Percentiles rank a stretch among this genome's conserved stretches.
Conservation (phyloP, 1,140 invertebrate genomes). For the Hypothenemus hampei region DNA sequence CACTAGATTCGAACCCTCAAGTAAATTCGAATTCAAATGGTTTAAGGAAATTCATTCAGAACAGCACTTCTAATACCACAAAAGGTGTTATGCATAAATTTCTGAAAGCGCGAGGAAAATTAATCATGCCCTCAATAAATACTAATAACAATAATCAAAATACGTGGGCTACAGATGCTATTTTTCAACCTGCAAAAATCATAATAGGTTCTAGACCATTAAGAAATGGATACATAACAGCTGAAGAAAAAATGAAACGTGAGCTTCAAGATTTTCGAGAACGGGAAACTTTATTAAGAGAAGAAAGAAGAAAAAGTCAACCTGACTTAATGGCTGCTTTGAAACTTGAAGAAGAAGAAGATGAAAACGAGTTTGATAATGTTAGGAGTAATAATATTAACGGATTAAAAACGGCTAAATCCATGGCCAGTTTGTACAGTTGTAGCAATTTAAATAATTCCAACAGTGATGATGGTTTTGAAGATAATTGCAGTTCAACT, state of each 20-base stretch:
- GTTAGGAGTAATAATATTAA: not conserved
- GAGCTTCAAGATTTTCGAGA: conserved; percentile 40
- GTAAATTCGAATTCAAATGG: conserved; percentile 15
- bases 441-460: too few relatives aligned
- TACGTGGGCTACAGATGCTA: conserved; percentile 23
- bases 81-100: conserved; percentile 46
- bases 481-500: conserved; percentile 29
- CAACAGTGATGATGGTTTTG: conserved; percentile 30
- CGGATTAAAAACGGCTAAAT: conserved; percentile 36
- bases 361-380: conserved; percentile 26
- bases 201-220: conserved; percentile 29
- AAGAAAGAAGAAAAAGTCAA: conserved; percentile 39
- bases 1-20: not conserved
- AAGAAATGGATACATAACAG: conserved; percentile 41
- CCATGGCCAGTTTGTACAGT: conserved; percentile 36
- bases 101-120: conserved; percentile 41
- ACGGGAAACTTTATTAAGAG: conserved; percentile 39
- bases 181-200: conserved; percentile 37
- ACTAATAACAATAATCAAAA: conserved; percentile 16
- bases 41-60: conserved; percentile 33
- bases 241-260: conserved; percentile 40
- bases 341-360: conserved; percentile 31
- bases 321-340: conserved; percentile 38
- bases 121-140: conserved; percentile 23
- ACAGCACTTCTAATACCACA: conserved; percentile 26